Evolutionary conservation across 1,140 invertebrate species (phyloP), one percentile per base, ranked within the genome.

Genomic region (Drosophila guanche): DNA sequence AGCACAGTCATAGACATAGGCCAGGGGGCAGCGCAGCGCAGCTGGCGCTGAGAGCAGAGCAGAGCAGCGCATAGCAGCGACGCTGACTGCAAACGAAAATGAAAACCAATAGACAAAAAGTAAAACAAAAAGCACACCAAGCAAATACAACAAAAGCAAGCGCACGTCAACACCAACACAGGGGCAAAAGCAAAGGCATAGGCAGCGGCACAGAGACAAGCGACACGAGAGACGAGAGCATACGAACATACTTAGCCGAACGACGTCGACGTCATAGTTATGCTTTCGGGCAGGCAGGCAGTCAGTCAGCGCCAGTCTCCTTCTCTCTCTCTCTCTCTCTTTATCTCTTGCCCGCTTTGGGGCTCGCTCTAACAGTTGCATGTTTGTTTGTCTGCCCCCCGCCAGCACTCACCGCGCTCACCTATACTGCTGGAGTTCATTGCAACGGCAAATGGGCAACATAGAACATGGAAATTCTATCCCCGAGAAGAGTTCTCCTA

Each of bases 31-130:
- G 33, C 27, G 27, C 41, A 52, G 58, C 57, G 59, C 14, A 47
- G 57, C 8, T 29, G 4, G 25, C 5, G 25, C 25, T 27, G 25
- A 20, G 16, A 20, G 16, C 16, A 20, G 16, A 20, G 25, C 25
- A 0, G 63, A 27, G 6, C 25, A 40, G 16, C 22, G 23, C 23
- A 5, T 4, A 25, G 14, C 50, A 43, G 27, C 60, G 45, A 53
- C 58, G 74, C 45, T 43, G 79, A 75, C 83, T 83, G 79, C 83
- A 63, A 88, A 88, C 71, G 83, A 88, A 88, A 88, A 88, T 89
- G 83, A 88, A 88, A 88, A 84, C 78, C 83, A 86, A 86, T 86
- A 86, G 81, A 85, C 81, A 80, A 85, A 84, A 85, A 62, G 70
- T 66, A 83, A 61, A 66, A 78, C 65, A 60, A 67, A 62, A 52